Evolutionary conservation across 2,113 vertebrate genomes (phyloP).

Genomic region (Hypocryptadius cinnamomeus): DNA sequence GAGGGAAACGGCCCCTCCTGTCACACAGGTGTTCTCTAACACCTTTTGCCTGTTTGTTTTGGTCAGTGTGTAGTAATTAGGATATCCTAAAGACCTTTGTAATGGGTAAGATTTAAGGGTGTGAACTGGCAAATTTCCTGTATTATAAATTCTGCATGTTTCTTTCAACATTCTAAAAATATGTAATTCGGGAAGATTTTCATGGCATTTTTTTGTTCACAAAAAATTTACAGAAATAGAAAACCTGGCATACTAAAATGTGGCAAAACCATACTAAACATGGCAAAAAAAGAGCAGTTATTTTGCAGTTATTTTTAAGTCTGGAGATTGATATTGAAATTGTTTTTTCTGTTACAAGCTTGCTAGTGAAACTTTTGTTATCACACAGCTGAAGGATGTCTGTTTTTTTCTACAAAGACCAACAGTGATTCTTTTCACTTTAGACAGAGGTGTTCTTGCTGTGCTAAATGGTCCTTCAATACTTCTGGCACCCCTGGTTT

Average conservation of each 20-base stretch:
- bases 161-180: neutral
- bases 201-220: fast-evolving
- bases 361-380: neutral
- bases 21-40: neutral
- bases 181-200: neutral
- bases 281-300: neutral
- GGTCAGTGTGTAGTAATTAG: neutral
- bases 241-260: neutral
- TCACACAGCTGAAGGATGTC: neutral
- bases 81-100: neutral
- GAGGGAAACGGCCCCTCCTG: neutral
- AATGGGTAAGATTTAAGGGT: neutral
- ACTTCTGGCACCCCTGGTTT: neutral
- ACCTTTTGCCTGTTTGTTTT: neutral
- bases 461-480: neutral
- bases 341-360: neutral
- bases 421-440: neutral
- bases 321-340: neutral
- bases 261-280: fast-evolving
- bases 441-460: neutral
- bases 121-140: neutral
- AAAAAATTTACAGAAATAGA: neutral
- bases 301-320: neutral
- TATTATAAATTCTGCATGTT: neutral
- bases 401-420: neutral